Base-by-base conservation (phyloP, 1,140 invertebrate species). In the silkworm (Bombyx mori) region DNA sequence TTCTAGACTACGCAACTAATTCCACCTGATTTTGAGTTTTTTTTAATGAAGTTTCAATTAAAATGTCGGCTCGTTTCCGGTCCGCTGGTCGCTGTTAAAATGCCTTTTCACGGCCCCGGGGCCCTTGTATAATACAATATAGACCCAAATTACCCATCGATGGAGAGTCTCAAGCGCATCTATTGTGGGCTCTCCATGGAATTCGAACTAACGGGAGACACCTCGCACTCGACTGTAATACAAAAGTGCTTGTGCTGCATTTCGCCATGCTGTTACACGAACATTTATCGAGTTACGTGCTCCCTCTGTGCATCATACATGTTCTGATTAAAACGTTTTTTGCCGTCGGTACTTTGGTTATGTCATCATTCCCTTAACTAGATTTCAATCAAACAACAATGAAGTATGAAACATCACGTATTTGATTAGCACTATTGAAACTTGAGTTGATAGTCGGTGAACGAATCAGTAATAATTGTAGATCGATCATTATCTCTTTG, bases 31-130 rank as follows among this genome's bases (percentile, higher is more conserved):
- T 72, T 69, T 52, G 2, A 48, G 45, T 12, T 56, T 70, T 75
- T 75, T 79, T 78, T 75, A 61, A 55, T 61, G 42, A 42, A 35
- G 52, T 75, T 77, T 79, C 76, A 80, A 82, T 83, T 83, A 79
- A 69, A 78, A 54, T 62, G 62, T 55, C 63, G 62, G 69, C 65
- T 56, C 58, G 63, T 76, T 81, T 74, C 66, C 80, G 77, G 66
- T 77, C 68, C 53, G 56, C 47, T 65, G 68, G 48, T 70, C 62
- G 53, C 54, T 68, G 46, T 65, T 62, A 50, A 42, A 62, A 52
- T 64, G 58, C 59, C 62, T 72, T 71, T 72, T 70, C 63, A 71
- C 64, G 58, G 58, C 60, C 53, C 56, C 59, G 56, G 61, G 68
- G 74, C 77, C 75, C 79, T 79, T 62, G 68, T 56, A 63, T 35